Base-by-base conservation (phyloP, 2,797 vertebrate species). In the Neomorphus geoffroyi region DNA sequence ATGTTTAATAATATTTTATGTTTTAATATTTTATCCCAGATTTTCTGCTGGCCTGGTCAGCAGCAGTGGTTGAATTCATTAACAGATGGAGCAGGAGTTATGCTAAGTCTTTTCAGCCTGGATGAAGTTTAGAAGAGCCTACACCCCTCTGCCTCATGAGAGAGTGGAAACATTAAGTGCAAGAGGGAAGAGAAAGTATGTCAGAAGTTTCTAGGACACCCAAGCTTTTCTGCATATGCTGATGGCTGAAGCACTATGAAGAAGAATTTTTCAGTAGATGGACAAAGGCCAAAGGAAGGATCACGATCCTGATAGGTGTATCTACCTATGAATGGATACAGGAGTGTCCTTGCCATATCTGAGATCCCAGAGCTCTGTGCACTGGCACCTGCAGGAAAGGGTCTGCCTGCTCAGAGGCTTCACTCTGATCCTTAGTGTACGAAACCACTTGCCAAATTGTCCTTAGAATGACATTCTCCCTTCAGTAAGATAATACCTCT, bases 1-100 rank as follows among this genome's bases (percentile, higher is more conserved):
- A 66, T 89, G n/a, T n/a, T n/a, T n/a, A n/a, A n/a, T n/a, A n/a
- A n/a, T n/a, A n/a, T n/a, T n/a, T n/a, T n/a, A n/a, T n/a, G n/a
- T 79, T 91, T 94, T 86, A 92, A 81, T 86, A 80, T 81, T 91
- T 96, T 79, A 66, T 89, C 23, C 51, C 37, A 79, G 32, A 66
- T 79, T 90, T 83, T 92, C 43, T 90, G 35, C 65, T 85, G 39
- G 14, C 77, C 48, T 13, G 7, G 33, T 79, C 74, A 83, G 14
- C 46, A 88, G 61, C 60, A 78, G 18, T 1, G 5, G 21, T 26
- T 87, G 56, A 80, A 32, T 35, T 56, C 13, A 3, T 32, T 56
- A 86, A 79, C n/a, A 83, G 15, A 67, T 71, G 57, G 69, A 91
- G 23, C 43, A 41, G 19, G 18, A 60, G 18, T 51, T 93, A 43